Evolutionary conservation across 2,888 invertebrate genomes (phyloP), one percentile per base, ranked within the genome.

Genomic region (Gibbula magus): DNA sequence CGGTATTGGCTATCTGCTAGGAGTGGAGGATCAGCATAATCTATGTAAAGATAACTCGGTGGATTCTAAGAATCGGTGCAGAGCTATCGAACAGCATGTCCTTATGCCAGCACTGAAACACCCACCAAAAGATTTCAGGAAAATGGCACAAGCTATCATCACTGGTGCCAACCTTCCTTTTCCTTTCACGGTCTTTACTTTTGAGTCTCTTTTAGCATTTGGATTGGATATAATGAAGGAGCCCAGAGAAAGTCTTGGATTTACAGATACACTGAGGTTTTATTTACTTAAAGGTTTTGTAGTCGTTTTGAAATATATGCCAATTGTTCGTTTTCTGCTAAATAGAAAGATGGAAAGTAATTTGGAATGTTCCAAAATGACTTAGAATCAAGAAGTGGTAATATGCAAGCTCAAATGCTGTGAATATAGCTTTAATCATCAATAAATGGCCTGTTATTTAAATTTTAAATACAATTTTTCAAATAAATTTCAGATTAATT

Each of bases 1-100:
- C 82, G 96, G 96, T 0, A 94, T 98, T 70, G 97, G 97, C 0
- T 94, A 95, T 89, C 93, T 96, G 91, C 94, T 98, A 84, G 98
- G 98, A 2, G 95, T 98, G 81, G 95, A 96, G 85, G 97, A 98
- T 87, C 77, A 88, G 29, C 88, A 89, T 77, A 92, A 92, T 76
- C 86, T 92, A 13, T 91, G 91, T 82, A 66, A 39, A 0, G 85
- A 85, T 22, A 86, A 85, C 8, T 86, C 87, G 45, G 77, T 82
- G 0, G 80, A 84, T 78, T 87, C 89, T 2, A 77, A 82, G 18
- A 56, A n/a, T 7, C 81, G 89, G 10, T 89, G 88, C 67, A 89
- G 88, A 81, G 87, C 88, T 35, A 89, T 91, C 52, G 89, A 91
- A 79, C 39, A 82, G 16, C 70, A 87, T 20, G 75, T 90, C 66